Percentiles rank a stretch among this genome's conserved stretches.
Evolutionary conservation across 2,888 invertebrate species (phyloP).

Genomic region (Lepidochitona cinerea): DNA sequence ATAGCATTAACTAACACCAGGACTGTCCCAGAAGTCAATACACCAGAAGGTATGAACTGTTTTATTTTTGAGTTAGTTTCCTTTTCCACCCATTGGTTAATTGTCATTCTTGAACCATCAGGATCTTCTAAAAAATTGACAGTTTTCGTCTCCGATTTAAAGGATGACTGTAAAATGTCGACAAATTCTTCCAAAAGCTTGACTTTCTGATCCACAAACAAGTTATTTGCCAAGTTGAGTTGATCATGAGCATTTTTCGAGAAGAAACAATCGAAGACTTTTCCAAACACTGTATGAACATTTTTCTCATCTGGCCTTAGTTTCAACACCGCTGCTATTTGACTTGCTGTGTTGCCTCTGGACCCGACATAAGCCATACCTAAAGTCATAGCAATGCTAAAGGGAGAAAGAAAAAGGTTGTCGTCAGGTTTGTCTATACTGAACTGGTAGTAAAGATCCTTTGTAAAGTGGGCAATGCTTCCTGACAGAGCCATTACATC

Average conservation of each 20-base stretch:
- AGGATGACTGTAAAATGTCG: conserved; percentile 36
- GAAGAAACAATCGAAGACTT: conserved; percentile 32
- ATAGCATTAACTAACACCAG: conserved; percentile 73
- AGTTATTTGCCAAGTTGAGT: conserved; percentile 56
- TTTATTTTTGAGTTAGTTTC: conserved; percentile 88
- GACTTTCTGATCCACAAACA: conserved; percentile 44
- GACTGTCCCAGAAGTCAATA: conserved; percentile 55
- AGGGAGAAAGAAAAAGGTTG: conserved; percentile 67
- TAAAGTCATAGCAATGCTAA: conserved; percentile 69
- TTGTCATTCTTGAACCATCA: conserved; percentile 71
- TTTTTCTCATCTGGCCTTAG: conserved; percentile 23
- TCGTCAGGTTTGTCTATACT: conserved; percentile 24
- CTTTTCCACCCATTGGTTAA: conserved; percentile 87
- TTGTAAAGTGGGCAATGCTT: not conserved
- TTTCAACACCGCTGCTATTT: conserved; percentile 52
- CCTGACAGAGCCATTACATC: not conserved
- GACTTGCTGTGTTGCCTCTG: conserved; percentile 58
- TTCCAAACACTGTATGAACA: conserved; percentile 32
- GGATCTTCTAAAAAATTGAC: conserved; percentile 54
- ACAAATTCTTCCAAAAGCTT: conserved; percentile 45
- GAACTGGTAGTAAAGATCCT: not conserved
- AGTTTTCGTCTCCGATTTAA: conserved; percentile 52
- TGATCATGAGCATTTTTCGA: conserved; percentile 33
- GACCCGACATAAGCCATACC: conserved; percentile 70
- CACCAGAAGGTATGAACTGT: conserved; percentile 78